phyloP scores from a whole-genome alignment of 2,113 vertebrate species.

The Indicator indicator region DNA sequence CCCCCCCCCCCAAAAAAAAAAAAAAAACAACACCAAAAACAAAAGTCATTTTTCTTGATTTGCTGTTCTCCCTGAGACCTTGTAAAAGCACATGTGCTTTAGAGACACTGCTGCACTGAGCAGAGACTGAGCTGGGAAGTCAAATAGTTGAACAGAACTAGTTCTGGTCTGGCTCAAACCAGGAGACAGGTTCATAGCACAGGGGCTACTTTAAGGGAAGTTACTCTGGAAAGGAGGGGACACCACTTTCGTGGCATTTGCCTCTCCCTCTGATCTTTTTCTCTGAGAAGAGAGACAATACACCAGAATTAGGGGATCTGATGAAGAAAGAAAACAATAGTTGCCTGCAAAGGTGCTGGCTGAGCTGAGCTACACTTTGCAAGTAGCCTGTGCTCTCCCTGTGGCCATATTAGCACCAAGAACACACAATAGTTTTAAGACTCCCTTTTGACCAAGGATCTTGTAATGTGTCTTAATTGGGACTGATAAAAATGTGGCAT shows the following conservation, averaged over 20 bases:
- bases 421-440: slow-evolving; percentile 68
- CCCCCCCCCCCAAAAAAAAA: too few species aligned
- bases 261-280: neutral
- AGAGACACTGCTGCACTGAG: neutral
- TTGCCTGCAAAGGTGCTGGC: slow-evolving; percentile 38
- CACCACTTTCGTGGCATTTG: neutral
- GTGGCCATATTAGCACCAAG: slow-evolving; percentile 50
- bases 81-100: neutral
- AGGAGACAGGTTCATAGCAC: neutral
- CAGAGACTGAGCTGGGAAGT: too few species aligned
- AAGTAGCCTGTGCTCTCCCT: slow-evolving; percentile 35
- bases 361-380: slow-evolving; percentile 62
- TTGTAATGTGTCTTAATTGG: slow-evolving; percentile 78
- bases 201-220: rapidly evolving
- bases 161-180: too few species aligned
- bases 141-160: too few species aligned
- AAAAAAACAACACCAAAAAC: neutral
- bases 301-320: slow-evolving; percentile 34
- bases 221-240: neutral
- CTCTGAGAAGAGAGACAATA: neutral
- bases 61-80: neutral
- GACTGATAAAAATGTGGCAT: slow-evolving; percentile 77
- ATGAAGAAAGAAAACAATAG: slow-evolving; percentile 47
- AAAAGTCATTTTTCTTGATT: neutral
- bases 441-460: slow-evolving; percentile 66